These are phyloP conservation scores for Hippasteria phrygiana DNA, from an alignment of 53 echinoderm and acorn worm species.

Conservation along the genomic window DNA sequence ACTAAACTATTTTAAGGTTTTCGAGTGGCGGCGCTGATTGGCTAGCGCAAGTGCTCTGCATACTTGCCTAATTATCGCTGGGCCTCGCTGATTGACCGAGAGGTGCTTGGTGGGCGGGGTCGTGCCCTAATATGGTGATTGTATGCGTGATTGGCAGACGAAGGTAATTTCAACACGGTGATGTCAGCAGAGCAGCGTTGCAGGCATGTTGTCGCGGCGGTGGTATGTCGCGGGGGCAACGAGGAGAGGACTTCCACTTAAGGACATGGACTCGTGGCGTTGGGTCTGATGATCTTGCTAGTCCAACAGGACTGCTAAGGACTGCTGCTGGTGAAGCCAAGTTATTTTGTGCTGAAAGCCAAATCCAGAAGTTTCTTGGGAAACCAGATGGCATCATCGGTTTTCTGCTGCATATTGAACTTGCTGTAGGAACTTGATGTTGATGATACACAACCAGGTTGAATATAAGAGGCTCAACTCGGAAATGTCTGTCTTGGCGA, in stretches of 20 bases:
- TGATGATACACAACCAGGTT: too few species aligned
- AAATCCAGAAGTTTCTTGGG: too few species aligned
- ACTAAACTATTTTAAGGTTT: conserved; percentile 28
- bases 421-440: too few species aligned
- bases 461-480: too few species aligned
- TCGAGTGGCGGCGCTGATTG: conserved; percentile 10
- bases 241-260: conserved; percentile 50
- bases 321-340: too few species aligned
- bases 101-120: conserved; percentile 9
- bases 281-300: too few species aligned
- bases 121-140: conserved; percentile 39
- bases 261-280: conserved; percentile 34
- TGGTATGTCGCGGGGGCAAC: conserved; percentile 36
- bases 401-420: too few species aligned
- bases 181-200: conserved; percentile 55
- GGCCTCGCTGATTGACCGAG: conserved; percentile 6
- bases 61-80: conserved; percentile 40
- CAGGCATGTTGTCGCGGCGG: conserved; percentile 39
- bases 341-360: too few species aligned
- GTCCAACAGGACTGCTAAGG: too few species aligned
- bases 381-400: too few species aligned
- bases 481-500: too few species aligned
- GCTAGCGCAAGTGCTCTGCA: neutral
- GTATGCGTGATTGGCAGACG: conserved; percentile 28
- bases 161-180: conserved; percentile 33